Percentiles rank a stretch among this genome's conserved stretches.
Evolutionary conservation across 2,797 vertebrate genomes (phyloP).

Genomic region (Catharus ustulatus): DNA sequence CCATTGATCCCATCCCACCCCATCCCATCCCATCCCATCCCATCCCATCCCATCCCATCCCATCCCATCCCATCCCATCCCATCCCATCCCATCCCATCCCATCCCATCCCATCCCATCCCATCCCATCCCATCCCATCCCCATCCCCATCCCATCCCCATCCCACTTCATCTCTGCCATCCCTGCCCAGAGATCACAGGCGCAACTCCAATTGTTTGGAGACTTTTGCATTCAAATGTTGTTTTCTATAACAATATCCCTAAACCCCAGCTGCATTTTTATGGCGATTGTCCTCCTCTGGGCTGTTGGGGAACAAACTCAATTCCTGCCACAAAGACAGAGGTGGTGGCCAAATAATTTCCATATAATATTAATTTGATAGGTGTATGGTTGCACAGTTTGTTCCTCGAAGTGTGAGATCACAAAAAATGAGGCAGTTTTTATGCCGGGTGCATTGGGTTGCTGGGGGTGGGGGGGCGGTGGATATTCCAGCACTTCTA

Average conservation of each 20-base stretch:
- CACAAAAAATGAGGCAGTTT: neutral
- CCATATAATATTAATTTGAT: neutral
- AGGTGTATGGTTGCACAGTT: neutral
- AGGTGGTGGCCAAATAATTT: neutral
- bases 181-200: neutral
- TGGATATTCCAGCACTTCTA: neutral
- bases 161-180: neutral
- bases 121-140: neutral
- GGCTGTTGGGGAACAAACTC: neutral
- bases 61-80: too few species aligned
- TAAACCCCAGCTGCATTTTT: neutral
- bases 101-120: neutral
- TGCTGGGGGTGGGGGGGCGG: neutral
- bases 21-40: neutral
- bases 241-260: neutral
- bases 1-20: too few species aligned
- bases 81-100: neutral
- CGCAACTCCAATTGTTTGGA: neutral
- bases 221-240: neutral
- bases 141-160: neutral
- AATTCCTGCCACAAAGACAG: neutral
- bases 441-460: neutral
- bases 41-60: too few species aligned
- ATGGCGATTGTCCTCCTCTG: neutral
- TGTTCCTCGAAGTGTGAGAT: neutral